Base-by-base conservation (phyloP, 2,797 vertebrate species). In the Borostomias antarcticus region DNA sequence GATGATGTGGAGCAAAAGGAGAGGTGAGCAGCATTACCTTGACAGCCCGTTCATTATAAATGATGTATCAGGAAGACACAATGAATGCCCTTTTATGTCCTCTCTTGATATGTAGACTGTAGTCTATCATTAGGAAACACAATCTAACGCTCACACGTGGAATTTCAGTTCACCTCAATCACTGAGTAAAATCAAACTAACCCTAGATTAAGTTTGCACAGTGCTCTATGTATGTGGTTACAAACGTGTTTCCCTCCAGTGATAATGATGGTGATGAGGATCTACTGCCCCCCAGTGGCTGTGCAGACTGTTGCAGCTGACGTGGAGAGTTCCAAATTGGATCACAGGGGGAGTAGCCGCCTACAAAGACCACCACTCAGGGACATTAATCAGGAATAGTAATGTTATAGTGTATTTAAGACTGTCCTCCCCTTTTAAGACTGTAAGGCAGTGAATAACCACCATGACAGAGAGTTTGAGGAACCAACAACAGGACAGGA, bases 391-490 rank as follows among this genome's bases (percentile, higher is more conserved):
- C 19, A 23, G 5, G 26, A 51, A 23, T 51, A 0, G 3, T 51
- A 10, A 23, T 25, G 2, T 51, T 26, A 11, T 54, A 25, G 13
- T 29, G 17, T 29, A 6, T 10, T 54, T 1, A 7, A 3, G 11
- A 28, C 17, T 30, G 26, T 19, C 17, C 11, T 4, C 6, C 52
- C 15, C n/a, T 25, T 1, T 13, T 54, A 25, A 54, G 26, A 29
- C 28, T 54, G 52, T n/a, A 30, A 58, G n/a, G 37, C 9, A 23
- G 11, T 33, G 51, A 53, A 53, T n/a, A n/a, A n/a, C n/a, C n/a
- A n/a, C n/a, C n/a, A n/a, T n/a, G n/a, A n/a, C n/a, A 28, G 51
- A 57, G 7, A 35, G n/a, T 19, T 19, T 35, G 30, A 21, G 25
- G 17, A 58, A 56, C 8, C 2, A 30, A 7, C 26, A 56, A 6